Percentiles rank a stretch among this genome's conserved stretches.
phyloP scores from a whole-genome alignment of 2,888 invertebrate genomes.

The Lasioglossum oenotherae region DNA sequence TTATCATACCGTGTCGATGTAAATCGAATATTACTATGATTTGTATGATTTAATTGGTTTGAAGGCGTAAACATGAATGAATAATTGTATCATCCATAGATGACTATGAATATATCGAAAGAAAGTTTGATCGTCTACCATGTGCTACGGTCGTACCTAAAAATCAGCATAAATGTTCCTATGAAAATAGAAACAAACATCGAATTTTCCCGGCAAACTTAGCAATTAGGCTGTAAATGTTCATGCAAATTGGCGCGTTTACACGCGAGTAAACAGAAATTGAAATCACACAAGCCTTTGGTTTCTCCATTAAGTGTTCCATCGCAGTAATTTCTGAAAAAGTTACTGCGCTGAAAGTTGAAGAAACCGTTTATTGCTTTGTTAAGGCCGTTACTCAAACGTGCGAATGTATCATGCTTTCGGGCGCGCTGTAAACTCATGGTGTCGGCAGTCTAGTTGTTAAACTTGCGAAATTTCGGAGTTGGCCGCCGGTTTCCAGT shows the following conservation, averaged over 20 bases:
- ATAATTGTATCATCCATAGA: no score
- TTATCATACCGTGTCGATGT: no score
- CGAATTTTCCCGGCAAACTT: neutral
- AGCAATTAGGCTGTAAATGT: neutral
- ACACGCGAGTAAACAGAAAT: neutral
- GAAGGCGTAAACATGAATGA: no score
- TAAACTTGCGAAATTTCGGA: slow-evolving; percentile 3
- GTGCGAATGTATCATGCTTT: neutral
- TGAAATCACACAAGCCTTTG: neutral
- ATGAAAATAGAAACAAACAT: neutral
- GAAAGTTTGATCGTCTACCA: no score
- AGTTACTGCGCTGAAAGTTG: neutral
- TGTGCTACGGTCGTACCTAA: no score
- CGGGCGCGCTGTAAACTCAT: neutral
- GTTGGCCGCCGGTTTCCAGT: neutral
- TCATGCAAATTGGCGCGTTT: neutral
- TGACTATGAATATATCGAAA: no score
- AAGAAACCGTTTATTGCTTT: neutral
- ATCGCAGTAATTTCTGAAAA: neutral
- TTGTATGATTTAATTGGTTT: no score
- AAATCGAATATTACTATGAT: no score
- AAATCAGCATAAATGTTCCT: neutral
- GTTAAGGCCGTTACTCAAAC: neutral
- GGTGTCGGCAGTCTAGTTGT: no score
- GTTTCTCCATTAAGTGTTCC: neutral